Evolutionary conservation across 37 sponge, comb jelly and placozoan genomes (phyloP).

Genomic region (Mnemiopsis leidyi): DNA sequence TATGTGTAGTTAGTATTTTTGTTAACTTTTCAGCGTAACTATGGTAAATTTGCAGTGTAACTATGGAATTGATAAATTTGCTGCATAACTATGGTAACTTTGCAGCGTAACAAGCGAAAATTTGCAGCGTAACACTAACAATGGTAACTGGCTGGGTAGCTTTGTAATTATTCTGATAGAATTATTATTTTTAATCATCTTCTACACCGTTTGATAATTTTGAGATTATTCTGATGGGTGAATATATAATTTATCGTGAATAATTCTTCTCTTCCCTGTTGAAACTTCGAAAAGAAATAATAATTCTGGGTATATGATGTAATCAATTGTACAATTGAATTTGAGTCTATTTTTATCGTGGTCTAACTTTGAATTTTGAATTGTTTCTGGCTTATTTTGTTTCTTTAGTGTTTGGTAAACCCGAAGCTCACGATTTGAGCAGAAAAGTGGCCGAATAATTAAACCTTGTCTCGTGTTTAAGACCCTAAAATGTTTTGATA

Average conservation of each 20-base stretch:
- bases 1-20: background rate
- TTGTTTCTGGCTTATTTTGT: too few species aligned
- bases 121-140: too few species aligned
- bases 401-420: too few species aligned
- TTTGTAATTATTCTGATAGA: too few species aligned
- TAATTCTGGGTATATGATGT: background rate
- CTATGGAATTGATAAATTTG: background rate
- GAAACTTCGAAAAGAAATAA: background rate
- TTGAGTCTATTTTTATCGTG: background rate
- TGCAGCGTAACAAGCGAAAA: too few species aligned
- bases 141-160: too few species aligned
- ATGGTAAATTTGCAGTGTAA: background rate
- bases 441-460: too few species aligned
- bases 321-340: background rate
- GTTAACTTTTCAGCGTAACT: background rate
- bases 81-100: too few species aligned
- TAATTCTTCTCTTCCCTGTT: background rate
- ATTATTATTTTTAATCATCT: constrained; percentile 9
- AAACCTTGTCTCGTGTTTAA: too few species aligned
- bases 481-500: too few species aligned
- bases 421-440: too few species aligned
- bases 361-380: too few species aligned
- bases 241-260: background rate
- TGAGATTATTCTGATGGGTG: background rate
- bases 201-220: constrained; percentile 12